A percentile compares a stretch with the other conserved stretches of the same genome.
Conservation (phyloP, 1,140 invertebrate species). For the Riptortus pedestris region DNA sequence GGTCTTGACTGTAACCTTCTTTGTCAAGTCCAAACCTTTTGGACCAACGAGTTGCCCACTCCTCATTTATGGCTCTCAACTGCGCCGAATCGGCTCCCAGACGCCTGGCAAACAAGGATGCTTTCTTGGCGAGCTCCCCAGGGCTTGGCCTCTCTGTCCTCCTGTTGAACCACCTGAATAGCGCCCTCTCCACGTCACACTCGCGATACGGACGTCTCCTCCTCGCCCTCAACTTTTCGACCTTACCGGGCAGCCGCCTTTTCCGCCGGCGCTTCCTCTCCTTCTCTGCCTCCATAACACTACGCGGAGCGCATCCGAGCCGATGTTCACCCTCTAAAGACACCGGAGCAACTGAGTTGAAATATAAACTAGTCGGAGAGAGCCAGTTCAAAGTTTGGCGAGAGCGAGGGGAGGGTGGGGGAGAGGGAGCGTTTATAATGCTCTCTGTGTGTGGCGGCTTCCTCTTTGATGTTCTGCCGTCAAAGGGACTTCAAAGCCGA, state of each 20-base stretch:
- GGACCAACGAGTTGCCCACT: slow-evolving; percentile 30
- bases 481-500: slow-evolving; percentile 33
- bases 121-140: slow-evolving; percentile 29
- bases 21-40: slow-evolving; percentile 28
- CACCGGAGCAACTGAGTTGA: slow-evolving; percentile 31
- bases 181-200: slow-evolving; percentile 31
- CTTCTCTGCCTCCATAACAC: slow-evolving; percentile 10
- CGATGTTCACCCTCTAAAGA: slow-evolving; percentile 30
- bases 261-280: slow-evolving; percentile 15
- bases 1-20: slow-evolving; percentile 36
- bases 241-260: slow-evolving; percentile 19
- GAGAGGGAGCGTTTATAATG: slow-evolving; percentile 33
- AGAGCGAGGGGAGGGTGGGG: slow-evolving; percentile 23
- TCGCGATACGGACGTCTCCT: slow-evolving; percentile 26
- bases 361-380: slow-evolving; percentile 33
- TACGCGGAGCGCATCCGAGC: slow-evolving; percentile 13
- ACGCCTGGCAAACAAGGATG: slow-evolving; percentile 28
- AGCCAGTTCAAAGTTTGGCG: slow-evolving; percentile 29
- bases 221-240: background rate
- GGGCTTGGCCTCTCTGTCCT: background rate
- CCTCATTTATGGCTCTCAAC: slow-evolving; percentile 23
- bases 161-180: slow-evolving; percentile 33
- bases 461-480: slow-evolving; percentile 30
- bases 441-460: slow-evolving; percentile 27
- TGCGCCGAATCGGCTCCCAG: slow-evolving; percentile 25